A percentile compares a stretch with the other conserved stretches of the same genome.
Evolutionary conservation across 2,888 invertebrate species (phyloP).

Genomic region (Athripsodes cinereus): DNA sequence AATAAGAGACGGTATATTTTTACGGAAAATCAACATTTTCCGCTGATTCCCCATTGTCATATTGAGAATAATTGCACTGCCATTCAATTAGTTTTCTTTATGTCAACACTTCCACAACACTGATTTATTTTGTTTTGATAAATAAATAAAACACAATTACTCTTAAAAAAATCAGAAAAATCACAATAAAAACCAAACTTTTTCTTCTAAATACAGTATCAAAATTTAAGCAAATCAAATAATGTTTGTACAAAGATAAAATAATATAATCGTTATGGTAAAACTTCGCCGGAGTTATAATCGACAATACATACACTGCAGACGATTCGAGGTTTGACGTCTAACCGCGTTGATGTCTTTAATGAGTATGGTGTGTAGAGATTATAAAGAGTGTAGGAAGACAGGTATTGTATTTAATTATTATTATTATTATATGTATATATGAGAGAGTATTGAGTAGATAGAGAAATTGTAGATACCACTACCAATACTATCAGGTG

Average conservation of each 20-base stretch:
- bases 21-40: conserved; percentile 7
- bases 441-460: not conserved
- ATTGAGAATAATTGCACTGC: conserved; percentile 5
- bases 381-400: not conserved
- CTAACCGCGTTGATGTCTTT: conserved; percentile 1
- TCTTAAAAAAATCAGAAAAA: not conserved
- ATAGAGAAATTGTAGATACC: no score
- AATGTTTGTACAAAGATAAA: no score
- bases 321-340: not conserved
- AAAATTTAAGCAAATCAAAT: no score
- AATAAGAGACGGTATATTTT: not conserved
- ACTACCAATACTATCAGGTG: not conserved
- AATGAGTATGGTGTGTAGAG: not conserved
- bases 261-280: no score
- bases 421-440: no score
- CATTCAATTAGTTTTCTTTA: conserved; percentile 6
- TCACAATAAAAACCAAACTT: no score
- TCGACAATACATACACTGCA: no score
- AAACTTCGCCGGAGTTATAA: no score
- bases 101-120: not conserved
- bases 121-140: no score
- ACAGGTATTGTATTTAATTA: not conserved
- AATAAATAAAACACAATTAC: not conserved
- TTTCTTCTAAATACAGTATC: no score
- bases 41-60: conserved; percentile 18